Evolutionary conservation across 1,140 invertebrate genomes (phyloP), one percentile per base, ranked within the genome.

Genomic region (Eriocheir sinensis): DNA sequence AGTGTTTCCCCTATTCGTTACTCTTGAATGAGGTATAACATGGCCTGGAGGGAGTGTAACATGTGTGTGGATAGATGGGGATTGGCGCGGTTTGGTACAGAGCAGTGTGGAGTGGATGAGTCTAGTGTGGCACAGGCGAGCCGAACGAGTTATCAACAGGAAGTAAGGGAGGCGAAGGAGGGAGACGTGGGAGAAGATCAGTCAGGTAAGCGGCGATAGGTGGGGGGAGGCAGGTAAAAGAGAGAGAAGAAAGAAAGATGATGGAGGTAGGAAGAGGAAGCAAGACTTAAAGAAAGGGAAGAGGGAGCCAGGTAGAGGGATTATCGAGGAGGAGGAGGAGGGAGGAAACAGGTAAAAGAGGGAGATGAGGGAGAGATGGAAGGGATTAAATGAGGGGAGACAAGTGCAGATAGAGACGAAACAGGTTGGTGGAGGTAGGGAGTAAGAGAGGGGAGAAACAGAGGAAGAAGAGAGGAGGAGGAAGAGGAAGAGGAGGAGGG

Each of bases 91-190:
- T 89, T 8, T 89, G 38, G 38, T 8, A n/a, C 6, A 36, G 38
- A 9, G 9, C 9, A 9, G n/a, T 81, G 83, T 86, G 83, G 21
- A 12, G n/a, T 86, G 83, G 83, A 15, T 30, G 83, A 8, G 40
- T 27, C 27, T 27, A n/a, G 60, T 86, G 83, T 86, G 83, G 40
- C 17, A 34, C 36, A n/a, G 83, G 15, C 6, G 40, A 34, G 83
- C 21, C n/a, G 21, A n/a, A 44, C 81, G 27, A 32, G 80, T 93
- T 93, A 86, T 93, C 91, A 53, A 32, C 91, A 93, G 91, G 91
- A 92, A 92, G 91, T 92, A 40, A 40, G 79, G 91, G 8, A 32
- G 30, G 27, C 30, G 30, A 44, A n/a, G 60, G 12, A 72, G 36
- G n/a, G 60, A n/a, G 60, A 72, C n/a, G n/a, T n/a, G n/a, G 60